Evolutionary conservation across 2,888 invertebrate species (phyloP).

Genomic region (Sarcophaga rosellei): DNA sequence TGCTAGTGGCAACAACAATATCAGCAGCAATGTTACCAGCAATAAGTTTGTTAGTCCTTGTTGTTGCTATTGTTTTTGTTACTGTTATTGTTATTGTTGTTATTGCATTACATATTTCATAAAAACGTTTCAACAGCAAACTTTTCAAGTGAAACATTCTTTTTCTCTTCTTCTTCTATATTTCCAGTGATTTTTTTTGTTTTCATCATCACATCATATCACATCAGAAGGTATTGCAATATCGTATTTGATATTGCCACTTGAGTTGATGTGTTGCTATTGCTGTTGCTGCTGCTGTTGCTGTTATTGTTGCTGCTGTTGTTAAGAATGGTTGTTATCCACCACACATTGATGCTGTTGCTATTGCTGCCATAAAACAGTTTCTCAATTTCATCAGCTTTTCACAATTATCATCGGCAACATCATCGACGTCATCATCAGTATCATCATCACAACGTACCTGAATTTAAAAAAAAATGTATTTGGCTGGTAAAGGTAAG

Average conservation of each 20-base stretch:
- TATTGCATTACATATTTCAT: conserved; percentile 17
- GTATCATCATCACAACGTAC: neutral
- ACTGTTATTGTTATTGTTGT: conserved; percentile 10
- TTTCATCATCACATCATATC: too few species aligned
- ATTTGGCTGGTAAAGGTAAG: neutral
- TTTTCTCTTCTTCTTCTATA: neutral
- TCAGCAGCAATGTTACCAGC: conserved; percentile 7
- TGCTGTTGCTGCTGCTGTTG: neutral
- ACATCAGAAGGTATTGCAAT: neutral
- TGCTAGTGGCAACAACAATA: conserved; percentile 57
- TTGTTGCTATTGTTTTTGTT: conserved; percentile 26
- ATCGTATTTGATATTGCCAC: conserved; percentile 73
- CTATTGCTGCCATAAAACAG: neutral
- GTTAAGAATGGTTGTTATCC: neutral
- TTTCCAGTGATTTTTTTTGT: too few species aligned
- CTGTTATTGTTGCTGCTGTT: neutral
- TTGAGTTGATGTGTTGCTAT: conserved; percentile 60
- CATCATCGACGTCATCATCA: conserved; percentile 1
- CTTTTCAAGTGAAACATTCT: conserved; percentile 57
- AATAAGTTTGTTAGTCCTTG: conserved; percentile 32
- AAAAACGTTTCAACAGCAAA: conserved; percentile 56
- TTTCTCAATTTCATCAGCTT: conserved; percentile 50
- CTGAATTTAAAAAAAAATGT: conserved; percentile 5
- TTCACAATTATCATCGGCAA: conserved; percentile 15
- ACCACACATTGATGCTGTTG: too few species aligned